A percentile compares a stretch with the other conserved stretches of the same genome.
phyloP scores from a whole-genome alignment of 2,113 vertebrate species.

The Microtus pennsylvanicus region DNA sequence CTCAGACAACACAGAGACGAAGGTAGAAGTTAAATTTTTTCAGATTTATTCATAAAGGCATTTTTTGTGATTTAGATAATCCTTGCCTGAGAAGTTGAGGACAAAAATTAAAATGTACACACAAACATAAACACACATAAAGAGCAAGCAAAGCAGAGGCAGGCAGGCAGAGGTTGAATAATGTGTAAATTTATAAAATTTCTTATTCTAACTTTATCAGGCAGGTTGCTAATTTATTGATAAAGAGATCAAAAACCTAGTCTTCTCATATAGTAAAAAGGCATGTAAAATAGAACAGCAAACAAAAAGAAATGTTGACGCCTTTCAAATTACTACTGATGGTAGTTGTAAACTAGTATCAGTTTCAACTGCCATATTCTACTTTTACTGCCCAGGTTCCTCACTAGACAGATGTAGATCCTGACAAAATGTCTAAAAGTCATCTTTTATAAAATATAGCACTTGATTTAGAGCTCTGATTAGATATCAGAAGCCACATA shows the following conservation, averaged over 20 bases:
- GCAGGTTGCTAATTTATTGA: not conserved
- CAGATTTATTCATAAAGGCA: slow-evolving; percentile 72
- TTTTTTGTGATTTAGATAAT: slow-evolving; percentile 74
- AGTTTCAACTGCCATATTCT: not conserved
- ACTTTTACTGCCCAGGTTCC: not conserved
- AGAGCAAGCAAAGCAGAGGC: not conserved
- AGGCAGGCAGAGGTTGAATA: not conserved
- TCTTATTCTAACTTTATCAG: not conserved
- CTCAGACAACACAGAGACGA: slow-evolving; percentile 24
- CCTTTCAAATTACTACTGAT: not conserved
- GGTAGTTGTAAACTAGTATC: not conserved
- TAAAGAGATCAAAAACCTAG: not conserved
- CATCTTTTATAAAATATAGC: not conserved
- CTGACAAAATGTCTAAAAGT: not conserved
- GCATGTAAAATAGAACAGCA: slow-evolving; percentile 39
- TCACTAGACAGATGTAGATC: not conserved
- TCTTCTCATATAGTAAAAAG: not conserved
- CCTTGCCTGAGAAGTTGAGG: slow-evolving; percentile 64
- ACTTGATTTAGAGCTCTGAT: not conserved
- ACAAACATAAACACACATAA: not conserved
- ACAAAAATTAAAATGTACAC: slow-evolving; percentile 40
- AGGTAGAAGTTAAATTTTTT: slow-evolving; percentile 42
- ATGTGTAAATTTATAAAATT: slow-evolving; percentile 60
- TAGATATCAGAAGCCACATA: not conserved
- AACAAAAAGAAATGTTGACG: not conserved